Conservation (phyloP, 2,888 invertebrate species). For the Cetonia aurata region DNA sequence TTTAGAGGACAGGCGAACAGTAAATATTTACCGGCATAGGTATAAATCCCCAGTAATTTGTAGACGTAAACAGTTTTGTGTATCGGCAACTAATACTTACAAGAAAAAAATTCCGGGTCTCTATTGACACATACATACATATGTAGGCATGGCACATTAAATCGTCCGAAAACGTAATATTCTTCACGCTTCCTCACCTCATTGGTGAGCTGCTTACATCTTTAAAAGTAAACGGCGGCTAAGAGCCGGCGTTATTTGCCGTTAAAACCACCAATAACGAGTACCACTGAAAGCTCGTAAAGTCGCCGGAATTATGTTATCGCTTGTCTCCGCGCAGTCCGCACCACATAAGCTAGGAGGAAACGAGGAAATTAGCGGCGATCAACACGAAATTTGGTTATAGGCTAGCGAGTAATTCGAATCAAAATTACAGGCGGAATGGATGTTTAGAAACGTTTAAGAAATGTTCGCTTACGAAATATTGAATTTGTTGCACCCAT, state of each 20-base stretch:
- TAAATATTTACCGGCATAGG: constrained; percentile 3
- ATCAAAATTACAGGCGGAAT: too few relatives aligned
- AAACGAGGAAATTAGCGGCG: too few relatives aligned
- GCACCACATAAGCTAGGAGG: constrained; percentile 13
- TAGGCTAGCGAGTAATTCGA: too few relatives aligned
- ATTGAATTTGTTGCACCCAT: too few relatives aligned
- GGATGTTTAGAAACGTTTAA: too few relatives aligned
- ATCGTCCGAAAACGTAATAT: constrained; percentile 15
- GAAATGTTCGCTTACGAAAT: too few relatives aligned
- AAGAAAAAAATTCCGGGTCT: too few relatives aligned
- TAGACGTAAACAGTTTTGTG: too few relatives aligned
- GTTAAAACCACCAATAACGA: constrained; percentile 23
- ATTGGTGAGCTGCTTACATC: constrained; percentile 24
- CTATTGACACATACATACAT: not conserved
- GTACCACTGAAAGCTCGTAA: constrained; percentile 21
- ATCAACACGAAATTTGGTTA: too few relatives aligned
- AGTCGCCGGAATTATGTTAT: constrained; percentile 10
- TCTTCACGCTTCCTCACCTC: constrained; percentile 9
- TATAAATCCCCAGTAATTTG: too few relatives aligned
- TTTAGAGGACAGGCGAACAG: constrained; percentile 9
- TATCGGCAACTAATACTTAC: too few relatives aligned
- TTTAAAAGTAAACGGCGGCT: constrained; percentile 12
- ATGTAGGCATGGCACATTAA: constrained; percentile 13
- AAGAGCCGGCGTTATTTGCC: constrained; percentile 26
- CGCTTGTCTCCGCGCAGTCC: constrained; percentile 5